A percentile compares a stretch with the other conserved stretches of the same genome.
Evolutionary conservation across 2,797 vertebrate genomes (phyloP).

Genomic region (Hirundo rustica): DNA sequence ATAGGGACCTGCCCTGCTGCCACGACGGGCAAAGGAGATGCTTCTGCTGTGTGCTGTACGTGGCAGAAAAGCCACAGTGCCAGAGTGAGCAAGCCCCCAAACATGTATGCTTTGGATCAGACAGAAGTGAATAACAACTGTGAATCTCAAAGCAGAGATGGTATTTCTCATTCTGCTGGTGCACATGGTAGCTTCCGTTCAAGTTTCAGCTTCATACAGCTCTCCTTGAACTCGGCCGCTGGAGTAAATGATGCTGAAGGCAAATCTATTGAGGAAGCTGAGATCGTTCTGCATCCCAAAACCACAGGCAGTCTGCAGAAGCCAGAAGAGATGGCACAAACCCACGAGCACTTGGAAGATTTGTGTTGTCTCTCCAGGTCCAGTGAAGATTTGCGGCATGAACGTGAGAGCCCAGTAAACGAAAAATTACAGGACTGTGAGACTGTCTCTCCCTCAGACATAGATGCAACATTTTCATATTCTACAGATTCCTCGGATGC

Average conservation of each 20-base stretch:
- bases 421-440: constrained; percentile 63
- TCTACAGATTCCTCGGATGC: constrained; percentile 80
- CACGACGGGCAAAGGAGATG: neutral
- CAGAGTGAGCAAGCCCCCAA: neutral
- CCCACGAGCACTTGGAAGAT: neutral
- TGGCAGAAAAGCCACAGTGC: fast-evolving
- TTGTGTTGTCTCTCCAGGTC: neutral
- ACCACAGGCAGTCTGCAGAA: neutral
- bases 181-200: constrained; percentile 77
- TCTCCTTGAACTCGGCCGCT: constrained; percentile 74
- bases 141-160: neutral
- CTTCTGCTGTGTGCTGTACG: neutral
- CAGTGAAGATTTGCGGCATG: neutral
- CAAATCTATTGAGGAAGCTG: neutral
- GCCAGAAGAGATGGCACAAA: neutral
- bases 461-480: constrained; percentile 74
- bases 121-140: constrained; percentile 26
- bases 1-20: neutral
- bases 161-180: neutral
- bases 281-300: neutral
- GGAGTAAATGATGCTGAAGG: constrained; percentile 21
- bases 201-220: constrained; percentile 90
- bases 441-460: constrained; percentile 55
- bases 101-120: neutral
- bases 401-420: neutral